Base-by-base conservation (phyloP, 1,140 invertebrate genomes). In the Magallana angulata region DNA sequence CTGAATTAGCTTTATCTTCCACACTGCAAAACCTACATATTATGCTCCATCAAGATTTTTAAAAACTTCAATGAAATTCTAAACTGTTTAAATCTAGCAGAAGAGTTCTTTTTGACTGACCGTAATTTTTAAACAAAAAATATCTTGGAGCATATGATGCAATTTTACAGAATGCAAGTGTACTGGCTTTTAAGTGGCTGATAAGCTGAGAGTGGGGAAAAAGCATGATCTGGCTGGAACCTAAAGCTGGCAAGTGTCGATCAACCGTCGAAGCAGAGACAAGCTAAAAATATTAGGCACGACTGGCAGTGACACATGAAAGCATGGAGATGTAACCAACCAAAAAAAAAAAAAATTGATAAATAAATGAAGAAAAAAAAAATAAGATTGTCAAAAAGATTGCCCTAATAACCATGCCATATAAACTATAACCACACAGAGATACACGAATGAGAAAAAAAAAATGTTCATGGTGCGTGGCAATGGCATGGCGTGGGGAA, bases 401-500 rank as follows among this genome's bases (percentile, higher is more conserved):
- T 76, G 68, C 36, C 68, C 68, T 76, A 76, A 76, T 30, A 76
- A 76, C 68, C 68, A 76, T 76, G 68, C 68, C 68, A 76, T 71
- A 24, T 48, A 76, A 82, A 82, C 81, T 58, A 48, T 48, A 82
- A 82, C 81, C 81, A 82, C 81, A 82, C 81, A 16, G 57, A 76
- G 24, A 36, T 76, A 76, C 68, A 76, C 24, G 68, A 24, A 48
- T 48, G 36, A 48, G 36, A 48, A 48, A 48, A 48, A 48, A 48
- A 30, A 76, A 76, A 76, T n/a, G 18, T 16, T 64, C 18, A 12
- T 76, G 30, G 68, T 76, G 68, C 68, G 68, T 76, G 68, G 68
- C 68, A 76, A 76, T 12, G 81, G 81, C 81, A 82, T 82, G 81
- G 62, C 30, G 68, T 24, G 24, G 68, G 60, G 56, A 60, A 90